phyloP scores from a whole-genome alignment of 2,888 invertebrate genomes.

The Argyresthia albistria region DNA sequence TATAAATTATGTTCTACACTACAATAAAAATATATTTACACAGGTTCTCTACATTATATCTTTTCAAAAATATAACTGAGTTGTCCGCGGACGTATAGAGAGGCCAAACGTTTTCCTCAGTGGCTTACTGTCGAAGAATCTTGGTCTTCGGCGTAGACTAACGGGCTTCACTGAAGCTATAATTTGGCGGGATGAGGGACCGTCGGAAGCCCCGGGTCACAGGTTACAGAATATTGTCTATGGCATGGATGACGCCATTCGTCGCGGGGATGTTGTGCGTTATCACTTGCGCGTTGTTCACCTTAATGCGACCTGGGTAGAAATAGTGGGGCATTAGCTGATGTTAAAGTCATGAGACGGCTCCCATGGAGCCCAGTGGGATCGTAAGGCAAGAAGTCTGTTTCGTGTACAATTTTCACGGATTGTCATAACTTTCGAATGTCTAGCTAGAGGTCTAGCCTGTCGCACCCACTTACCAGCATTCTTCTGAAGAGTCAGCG shows the following conservation, averaged over 20 bases:
- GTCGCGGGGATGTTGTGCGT: slow-evolving; percentile 91
- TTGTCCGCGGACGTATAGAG: neutral
- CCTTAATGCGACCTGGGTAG: slow-evolving; percentile 83
- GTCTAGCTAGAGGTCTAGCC: neutral
- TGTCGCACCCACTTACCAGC: slow-evolving; percentile 68
- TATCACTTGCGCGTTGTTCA: slow-evolving; percentile 85
- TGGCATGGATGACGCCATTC: slow-evolving; percentile 89
- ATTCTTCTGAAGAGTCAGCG: slow-evolving; percentile 86
- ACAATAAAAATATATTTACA: slow-evolving; percentile 54
- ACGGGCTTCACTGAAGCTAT: slow-evolving; percentile 48
- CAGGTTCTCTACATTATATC: neutral
- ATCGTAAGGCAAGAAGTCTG: too few relatives aligned
- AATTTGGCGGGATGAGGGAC: slow-evolving; percentile 20
- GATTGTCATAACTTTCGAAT: neutral
- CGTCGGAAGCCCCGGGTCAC: slow-evolving; percentile 13
- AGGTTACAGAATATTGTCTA: slow-evolving; percentile 72
- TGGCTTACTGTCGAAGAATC: neutral
- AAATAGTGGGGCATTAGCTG: neutral
- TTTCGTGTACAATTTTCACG: too few relatives aligned
- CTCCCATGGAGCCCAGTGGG: too few relatives aligned
- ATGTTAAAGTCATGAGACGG: too few relatives aligned
- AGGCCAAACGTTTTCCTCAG: neutral
- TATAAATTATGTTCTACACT: slow-evolving; percentile 62
- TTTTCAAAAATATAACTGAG: neutral
- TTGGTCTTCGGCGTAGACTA: neutral